Evolutionary conservation across 2,888 invertebrate species (phyloP), one percentile per base, ranked within the genome.

Genomic region (Apeira syringaria): DNA sequence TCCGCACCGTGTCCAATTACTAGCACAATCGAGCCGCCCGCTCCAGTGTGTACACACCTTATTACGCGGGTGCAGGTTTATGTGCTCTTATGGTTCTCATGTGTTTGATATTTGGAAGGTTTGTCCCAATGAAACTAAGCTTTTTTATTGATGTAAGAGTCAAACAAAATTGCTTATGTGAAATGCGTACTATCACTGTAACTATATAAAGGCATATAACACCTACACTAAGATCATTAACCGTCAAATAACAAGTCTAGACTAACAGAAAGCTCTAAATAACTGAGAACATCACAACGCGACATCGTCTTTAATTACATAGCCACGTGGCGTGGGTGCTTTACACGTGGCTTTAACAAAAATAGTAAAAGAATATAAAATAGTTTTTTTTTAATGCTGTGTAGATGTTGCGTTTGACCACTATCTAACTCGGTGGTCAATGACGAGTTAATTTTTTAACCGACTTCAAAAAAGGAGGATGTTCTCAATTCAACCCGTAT

Each of bases 1-100:
- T 81, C 59, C 61, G 62, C 64, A 66, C 59, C 74, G 73, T 74
- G 74, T 79, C 81, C 81, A 82, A 82, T 81, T 81, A 82, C 74
- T 49, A 52, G 59, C 55, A 50, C 59, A 56, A 10, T 56, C 53
- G 50, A 53, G 34, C 33, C 7, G 12, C 17, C 6, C 18, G 20
- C 20, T 20, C 20, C 12, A 13, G 20, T 40, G 45, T 45, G 38
- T 39, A 39, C 39, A 45, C 39, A 39, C 45, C 35, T 40, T 46
- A 40, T 46, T 46, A 46, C 22, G 31, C 9, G 32, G 17, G 10
- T 15, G 20, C 6, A 3, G 28, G 32, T 10, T 43, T 36, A 17
- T 36, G 20, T 11, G 29, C 15, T 29, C 25, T 44, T 38, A 29
- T 31, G 43, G 22, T 24, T 28, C 9, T 29, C 28, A 33, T 37